These are phyloP conservation scores for Scleropages formosus DNA, from an alignment of 2,797 vertebrate species.

Conservation along the genomic window DNA sequence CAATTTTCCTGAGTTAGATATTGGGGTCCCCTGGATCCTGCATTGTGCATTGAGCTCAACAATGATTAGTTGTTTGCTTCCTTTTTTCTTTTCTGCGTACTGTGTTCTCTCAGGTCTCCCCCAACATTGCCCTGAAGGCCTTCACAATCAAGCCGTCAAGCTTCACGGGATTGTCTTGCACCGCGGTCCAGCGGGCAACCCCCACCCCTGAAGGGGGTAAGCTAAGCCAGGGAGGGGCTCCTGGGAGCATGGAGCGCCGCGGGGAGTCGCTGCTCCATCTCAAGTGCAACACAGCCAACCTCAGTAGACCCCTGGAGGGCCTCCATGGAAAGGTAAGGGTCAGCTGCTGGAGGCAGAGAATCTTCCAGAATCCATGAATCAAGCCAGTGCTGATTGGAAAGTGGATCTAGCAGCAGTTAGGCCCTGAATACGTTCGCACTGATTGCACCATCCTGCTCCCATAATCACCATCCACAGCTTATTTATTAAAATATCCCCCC, in stretches of 20 bases:
- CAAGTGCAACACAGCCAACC: conserved; percentile 81
- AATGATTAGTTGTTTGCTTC: conserved; percentile 12
- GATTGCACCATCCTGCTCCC: too few relatives aligned
- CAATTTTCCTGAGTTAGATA: conserved; percentile 6
- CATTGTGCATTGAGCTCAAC: background rate
- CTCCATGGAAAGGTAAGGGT: conserved; percentile 76
- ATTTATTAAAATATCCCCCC: conserved; percentile 18
- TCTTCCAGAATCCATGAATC: background rate
- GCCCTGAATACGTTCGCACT: background rate
- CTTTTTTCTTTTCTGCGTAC: background rate
- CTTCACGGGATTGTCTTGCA: conserved; percentile 80
- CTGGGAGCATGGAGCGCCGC: conserved; percentile 45
- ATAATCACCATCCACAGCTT: background rate
- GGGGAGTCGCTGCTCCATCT: conserved; percentile 75
- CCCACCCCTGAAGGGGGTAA: conserved; percentile 43
- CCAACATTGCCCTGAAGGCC: conserved; percentile 82
- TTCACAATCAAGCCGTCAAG: conserved; percentile 74
- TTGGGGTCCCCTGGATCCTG: background rate
- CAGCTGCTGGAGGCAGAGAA: conserved; percentile 13
- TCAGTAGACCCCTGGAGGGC: conserved; percentile 66
- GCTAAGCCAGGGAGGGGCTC: conserved; percentile 43
- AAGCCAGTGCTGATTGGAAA: background rate
- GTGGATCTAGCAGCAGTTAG: background rate
- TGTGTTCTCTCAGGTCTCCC: conserved; percentile 65
- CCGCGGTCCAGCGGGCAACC: conserved; percentile 66